These are phyloP conservation scores for Leptinotarsa undecemlineata DNA, from an alignment of 1,140 invertebrate species.

Conservation along the genomic window DNA sequence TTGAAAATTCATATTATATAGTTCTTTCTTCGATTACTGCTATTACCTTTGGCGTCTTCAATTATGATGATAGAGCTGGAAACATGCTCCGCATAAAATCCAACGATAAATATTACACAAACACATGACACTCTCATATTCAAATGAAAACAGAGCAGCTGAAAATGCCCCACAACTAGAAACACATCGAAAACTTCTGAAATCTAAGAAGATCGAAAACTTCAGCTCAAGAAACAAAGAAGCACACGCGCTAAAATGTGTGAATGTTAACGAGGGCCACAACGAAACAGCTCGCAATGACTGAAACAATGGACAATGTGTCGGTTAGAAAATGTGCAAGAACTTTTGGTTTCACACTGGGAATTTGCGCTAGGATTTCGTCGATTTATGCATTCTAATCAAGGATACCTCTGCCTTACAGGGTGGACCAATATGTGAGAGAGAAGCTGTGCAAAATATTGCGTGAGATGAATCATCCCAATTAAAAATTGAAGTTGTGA, in stretches of 20 bases:
- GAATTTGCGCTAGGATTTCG: conserved; percentile 10
- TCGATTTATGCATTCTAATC: conserved; percentile 46
- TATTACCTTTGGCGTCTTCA: conserved; percentile 53
- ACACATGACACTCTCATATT: conserved; percentile 28
- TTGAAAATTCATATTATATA: too few relatives aligned
- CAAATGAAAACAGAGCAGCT: conserved; percentile 3
- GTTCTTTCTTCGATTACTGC: too few relatives aligned
- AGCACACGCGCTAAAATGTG: too few relatives aligned
- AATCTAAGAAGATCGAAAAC: too few relatives aligned
- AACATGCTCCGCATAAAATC: conserved; percentile 29
- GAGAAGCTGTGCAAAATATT: too few relatives aligned
- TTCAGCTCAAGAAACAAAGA: too few relatives aligned
- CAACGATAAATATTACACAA: conserved; percentile 41
- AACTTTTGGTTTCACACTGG: conserved; percentile 21
- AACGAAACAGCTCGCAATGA: too few relatives aligned
- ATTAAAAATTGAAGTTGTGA: too few relatives aligned
- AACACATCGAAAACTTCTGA: neutral
- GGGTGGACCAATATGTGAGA: neutral
- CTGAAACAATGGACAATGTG: conserved; percentile 10
- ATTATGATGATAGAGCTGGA: conserved; percentile 48
- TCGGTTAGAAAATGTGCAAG: conserved; percentile 16
- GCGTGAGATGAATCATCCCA: too few relatives aligned
- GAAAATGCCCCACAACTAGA: conserved; percentile 32
- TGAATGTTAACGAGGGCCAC: too few relatives aligned
- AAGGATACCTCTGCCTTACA: conserved; percentile 40